A percentile compares a stretch with the other conserved stretches of the same genome.
Conservation (phyloP, 2,888 invertebrate genomes). For the Cactoblastis cactorum region DNA sequence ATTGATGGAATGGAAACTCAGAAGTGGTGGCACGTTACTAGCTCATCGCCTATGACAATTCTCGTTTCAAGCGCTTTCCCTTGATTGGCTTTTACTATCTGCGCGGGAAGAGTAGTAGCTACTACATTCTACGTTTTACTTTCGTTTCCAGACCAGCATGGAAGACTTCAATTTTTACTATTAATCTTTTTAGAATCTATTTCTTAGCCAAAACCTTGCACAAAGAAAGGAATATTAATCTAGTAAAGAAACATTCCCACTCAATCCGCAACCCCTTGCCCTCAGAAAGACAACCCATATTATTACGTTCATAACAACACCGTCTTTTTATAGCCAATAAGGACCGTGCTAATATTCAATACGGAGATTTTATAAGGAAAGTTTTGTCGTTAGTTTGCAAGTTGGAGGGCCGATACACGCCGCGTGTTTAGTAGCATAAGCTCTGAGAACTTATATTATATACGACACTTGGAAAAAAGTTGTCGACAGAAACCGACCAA, state of each 20-base stretch:
- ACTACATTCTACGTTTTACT: too few relatives aligned
- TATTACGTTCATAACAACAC: conserved; percentile 46
- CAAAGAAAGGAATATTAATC: neutral
- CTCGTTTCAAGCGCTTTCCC: too few relatives aligned
- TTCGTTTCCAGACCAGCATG: too few relatives aligned
- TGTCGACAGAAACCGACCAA: neutral
- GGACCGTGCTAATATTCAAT: conserved; percentile 69
- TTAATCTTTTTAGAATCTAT: too few relatives aligned
- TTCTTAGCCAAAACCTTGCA: too few relatives aligned
- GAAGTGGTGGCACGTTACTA: too few relatives aligned
- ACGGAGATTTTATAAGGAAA: conserved; percentile 64
- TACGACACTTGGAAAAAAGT: conserved; percentile 16
- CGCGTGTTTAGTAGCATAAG: conserved; percentile 19
- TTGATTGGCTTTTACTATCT: too few relatives aligned
- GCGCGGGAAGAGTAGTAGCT: too few relatives aligned
- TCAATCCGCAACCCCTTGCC: conserved; percentile 36
- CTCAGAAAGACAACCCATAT: conserved; percentile 41
- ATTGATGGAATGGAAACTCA: too few relatives aligned
- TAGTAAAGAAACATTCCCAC: conserved; percentile 32
- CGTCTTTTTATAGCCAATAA: conserved; percentile 56
- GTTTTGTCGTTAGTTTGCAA: conserved; percentile 59
- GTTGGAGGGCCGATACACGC: conserved; percentile 43
- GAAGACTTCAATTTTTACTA: too few relatives aligned
- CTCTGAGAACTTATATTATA: conserved; percentile 2
- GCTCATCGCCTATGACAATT: too few relatives aligned